Conservation (phyloP, 2,113 vertebrate species). For the Hydropotes inermis region DNA sequence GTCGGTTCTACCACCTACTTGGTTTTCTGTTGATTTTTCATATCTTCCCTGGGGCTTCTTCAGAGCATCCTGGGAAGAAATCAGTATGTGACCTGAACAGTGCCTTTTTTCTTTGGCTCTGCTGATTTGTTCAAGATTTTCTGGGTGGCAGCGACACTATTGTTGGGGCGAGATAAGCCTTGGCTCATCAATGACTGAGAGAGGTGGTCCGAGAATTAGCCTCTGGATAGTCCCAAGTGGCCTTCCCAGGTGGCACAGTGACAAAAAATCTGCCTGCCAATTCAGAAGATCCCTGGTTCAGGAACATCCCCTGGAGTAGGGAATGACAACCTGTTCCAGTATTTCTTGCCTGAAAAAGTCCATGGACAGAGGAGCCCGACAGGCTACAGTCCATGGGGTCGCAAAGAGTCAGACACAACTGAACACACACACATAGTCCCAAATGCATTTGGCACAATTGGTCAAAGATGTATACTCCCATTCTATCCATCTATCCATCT, state of each 20-base stretch:
- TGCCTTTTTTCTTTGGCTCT: not conserved
- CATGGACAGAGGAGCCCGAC: not conserved
- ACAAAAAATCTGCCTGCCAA: not conserved
- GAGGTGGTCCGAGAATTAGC: not conserved
- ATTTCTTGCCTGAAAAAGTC: not conserved
- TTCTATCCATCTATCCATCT: not conserved
- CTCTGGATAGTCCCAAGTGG: not conserved
- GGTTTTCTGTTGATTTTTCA: not conserved
- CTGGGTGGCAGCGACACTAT: not conserved
- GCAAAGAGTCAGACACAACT: not conserved
- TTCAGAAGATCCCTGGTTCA: not conserved
- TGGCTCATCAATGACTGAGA: not conserved
- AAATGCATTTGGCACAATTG: not conserved
- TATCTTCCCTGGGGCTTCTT: not conserved
- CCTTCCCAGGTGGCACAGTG: not conserved
- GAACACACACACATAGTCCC: not conserved
- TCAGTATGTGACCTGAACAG: not conserved
- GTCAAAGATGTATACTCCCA: no score
- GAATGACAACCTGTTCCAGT: not conserved
- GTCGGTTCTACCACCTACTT: not conserved
- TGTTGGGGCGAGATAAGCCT: no score
- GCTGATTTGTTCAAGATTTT: not conserved
- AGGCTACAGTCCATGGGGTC: not conserved
- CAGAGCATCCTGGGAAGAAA: not conserved
- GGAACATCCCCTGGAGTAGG: not conserved